Percentiles rank a stretch among this genome's conserved stretches.
Evolutionary conservation across 2,888 invertebrate species (phyloP).

Genomic region (Drosophila anomalata): DNA sequence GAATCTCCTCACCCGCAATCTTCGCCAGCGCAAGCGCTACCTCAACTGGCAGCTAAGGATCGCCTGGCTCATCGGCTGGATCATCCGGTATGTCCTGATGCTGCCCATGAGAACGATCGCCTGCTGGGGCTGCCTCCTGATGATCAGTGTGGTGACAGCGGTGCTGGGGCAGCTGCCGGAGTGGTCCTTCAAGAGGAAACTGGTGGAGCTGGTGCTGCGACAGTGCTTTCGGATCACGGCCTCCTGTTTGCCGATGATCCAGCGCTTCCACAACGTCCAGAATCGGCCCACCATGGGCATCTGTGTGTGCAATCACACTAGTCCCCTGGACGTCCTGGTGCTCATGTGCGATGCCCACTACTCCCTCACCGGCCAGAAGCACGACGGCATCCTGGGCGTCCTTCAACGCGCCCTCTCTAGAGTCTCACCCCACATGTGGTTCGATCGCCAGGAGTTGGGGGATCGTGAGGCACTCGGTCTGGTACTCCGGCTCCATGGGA

Average conservation of each 20-base stretch:
- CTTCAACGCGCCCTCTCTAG: slow-evolving; percentile 94
- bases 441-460: slow-evolving; percentile 95
- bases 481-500: slow-evolving; percentile 93
- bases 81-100: slow-evolving; percentile 51
- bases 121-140: slow-evolving; percentile 38
- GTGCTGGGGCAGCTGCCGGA: slow-evolving; percentile 57
- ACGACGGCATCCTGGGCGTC: slow-evolving; percentile 91
- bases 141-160: slow-evolving; percentile 35
- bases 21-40: slow-evolving; percentile 22
- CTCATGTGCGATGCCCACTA: slow-evolving; percentile 98
- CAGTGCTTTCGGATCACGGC: slow-evolving; percentile 96
- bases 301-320: slow-evolving; percentile 99
- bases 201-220: slow-evolving; percentile 91
- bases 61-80: slow-evolving; percentile 45
- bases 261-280: slow-evolving; percentile 91
- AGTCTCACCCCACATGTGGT: slow-evolving; percentile 98
- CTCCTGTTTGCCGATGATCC: slow-evolving; percentile 93
- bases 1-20: slow-evolving; percentile 58
- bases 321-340: slow-evolving; percentile 97
- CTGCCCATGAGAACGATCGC: slow-evolving; percentile 46
- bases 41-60: slow-evolving; percentile 44
- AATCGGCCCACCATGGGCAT: slow-evolving; percentile 92
- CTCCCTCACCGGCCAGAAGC: slow-evolving; percentile 91
- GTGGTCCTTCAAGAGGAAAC: slow-evolving; percentile 83
- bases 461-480: slow-evolving; percentile 94